A percentile compares a stretch with the other conserved stretches of the same genome.
Conservation (phyloP, 2,113 vertebrate genomes). For the Cryptotis parvus region DNA sequence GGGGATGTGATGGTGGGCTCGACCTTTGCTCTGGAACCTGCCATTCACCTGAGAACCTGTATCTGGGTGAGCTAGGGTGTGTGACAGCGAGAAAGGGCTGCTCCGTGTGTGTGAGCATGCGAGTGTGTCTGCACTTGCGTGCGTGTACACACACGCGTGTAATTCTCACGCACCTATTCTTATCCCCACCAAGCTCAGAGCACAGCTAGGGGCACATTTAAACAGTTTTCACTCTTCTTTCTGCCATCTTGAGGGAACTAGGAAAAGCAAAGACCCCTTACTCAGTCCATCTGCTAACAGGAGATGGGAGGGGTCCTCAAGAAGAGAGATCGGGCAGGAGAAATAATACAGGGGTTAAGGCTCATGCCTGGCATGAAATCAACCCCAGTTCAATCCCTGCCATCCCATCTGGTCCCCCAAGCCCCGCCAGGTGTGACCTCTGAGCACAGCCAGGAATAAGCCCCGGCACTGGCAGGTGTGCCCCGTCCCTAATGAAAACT, state of each 20-base stretch:
- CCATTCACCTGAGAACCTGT: background rate
- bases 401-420: too few species aligned
- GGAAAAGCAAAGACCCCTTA: conserved; percentile 3
- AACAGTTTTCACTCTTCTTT: background rate
- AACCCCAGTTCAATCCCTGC: too few species aligned
- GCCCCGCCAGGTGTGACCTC: too few species aligned
- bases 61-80: background rate
- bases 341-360: too few species aligned
- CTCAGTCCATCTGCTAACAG: background rate
- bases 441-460: too few species aligned
- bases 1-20: background rate
- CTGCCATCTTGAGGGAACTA: background rate
- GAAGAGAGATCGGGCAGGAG: background rate
- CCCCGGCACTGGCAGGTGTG: too few species aligned
- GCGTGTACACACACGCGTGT: too few species aligned
- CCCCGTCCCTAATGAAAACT: background rate
- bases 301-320: background rate
- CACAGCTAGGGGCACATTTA: background rate
- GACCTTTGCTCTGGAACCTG: background rate
- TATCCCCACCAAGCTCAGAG: background rate
- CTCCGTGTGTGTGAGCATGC: background rate
- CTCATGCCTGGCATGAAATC: too few species aligned
- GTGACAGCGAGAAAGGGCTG: background rate
- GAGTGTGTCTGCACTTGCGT: background rate
- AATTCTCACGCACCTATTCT: too few species aligned